Conservation (phyloP, 2,888 invertebrate species). For the Microctonus hyperodae region DNA sequence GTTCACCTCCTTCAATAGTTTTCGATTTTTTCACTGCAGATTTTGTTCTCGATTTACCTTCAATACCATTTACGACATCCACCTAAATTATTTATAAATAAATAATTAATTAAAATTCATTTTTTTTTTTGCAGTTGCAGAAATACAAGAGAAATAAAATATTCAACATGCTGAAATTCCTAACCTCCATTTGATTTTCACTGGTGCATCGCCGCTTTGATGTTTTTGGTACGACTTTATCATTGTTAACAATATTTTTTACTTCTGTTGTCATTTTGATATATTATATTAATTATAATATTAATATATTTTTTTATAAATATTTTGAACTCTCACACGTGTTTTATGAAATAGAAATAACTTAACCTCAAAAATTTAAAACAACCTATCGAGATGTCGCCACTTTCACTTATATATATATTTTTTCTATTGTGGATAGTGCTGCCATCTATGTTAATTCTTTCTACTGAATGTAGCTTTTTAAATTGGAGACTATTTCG, state of each 20-base stretch:
- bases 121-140: too few species aligned
- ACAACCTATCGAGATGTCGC: too few species aligned
- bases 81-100: conserved; percentile 60
- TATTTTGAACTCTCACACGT: background rate
- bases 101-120: background rate
- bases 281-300: background rate
- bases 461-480: too few species aligned
- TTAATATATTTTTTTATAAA: background rate
- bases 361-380: too few species aligned
- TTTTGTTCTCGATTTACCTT: conserved; percentile 64
- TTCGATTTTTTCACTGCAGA: conserved; percentile 53
- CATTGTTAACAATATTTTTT: background rate
- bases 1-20: conserved; percentile 50
- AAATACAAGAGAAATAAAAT: conserved; percentile 16
- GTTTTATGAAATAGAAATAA: too few species aligned
- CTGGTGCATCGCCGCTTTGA: conserved; percentile 41
- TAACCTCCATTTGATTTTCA: conserved; percentile 48
- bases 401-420: too few species aligned
- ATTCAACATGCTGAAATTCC: conserved; percentile 25
- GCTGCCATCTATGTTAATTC: too few species aligned
- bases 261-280: background rate
- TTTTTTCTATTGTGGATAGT: too few species aligned
- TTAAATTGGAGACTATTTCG: too few species aligned
- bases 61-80: conserved; percentile 72
- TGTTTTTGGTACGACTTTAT: conserved; percentile 29